Evolutionary conservation across 2,113 vertebrate genomes (phyloP), one percentile per base, ranked within the genome.

Genomic region (Charadrius vociferus): DNA sequence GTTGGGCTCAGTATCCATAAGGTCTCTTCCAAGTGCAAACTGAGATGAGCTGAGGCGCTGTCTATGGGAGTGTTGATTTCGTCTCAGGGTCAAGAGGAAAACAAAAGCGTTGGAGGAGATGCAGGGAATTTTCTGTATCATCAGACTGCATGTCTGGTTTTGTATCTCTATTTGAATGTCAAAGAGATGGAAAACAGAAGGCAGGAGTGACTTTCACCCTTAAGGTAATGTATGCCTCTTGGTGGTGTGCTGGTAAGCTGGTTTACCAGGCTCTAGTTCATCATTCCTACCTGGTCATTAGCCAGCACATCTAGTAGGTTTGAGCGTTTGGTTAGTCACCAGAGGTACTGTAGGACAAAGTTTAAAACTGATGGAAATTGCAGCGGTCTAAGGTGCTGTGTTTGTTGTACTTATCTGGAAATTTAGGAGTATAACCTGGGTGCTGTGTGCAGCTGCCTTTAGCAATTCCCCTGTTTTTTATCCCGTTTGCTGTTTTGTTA

Each of bases 141-240:
- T 66, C 61, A 88, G 68, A 59, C 47, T 90, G 36, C n/a, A 10
- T 0, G 7, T 56, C 86, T 92, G 68, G 90, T 87, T 96, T 93
- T 84, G 63, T 78, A 5, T 52, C 78, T 95, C 22, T 8, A 47
- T 97, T 84, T 95, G 89, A 83, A 77, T 96, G 68, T 59, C 45
- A 85, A 67, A 82, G 24, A 56, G 81, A 24, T 56, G 61, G 81
- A 83, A 92, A 92, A 61, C 29, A 78, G 92, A 55, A 82, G 20
- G 32, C 5, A 23, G 66, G 77, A 90, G 47, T 66, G 92, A 82
- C 66, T 84, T 81, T 89, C 2, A 1, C 37, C 75, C 36, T 78
- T 62, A 34, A 92, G 90, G 94, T 66, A 62, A 52, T 2, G 1
- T 50, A 3, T 55, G 49, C 62, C 43, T 89, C 24, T 84, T 59